phyloP scores from a whole-genome alignment of 1,140 invertebrate species.

The Riptortus pedestris region DNA sequence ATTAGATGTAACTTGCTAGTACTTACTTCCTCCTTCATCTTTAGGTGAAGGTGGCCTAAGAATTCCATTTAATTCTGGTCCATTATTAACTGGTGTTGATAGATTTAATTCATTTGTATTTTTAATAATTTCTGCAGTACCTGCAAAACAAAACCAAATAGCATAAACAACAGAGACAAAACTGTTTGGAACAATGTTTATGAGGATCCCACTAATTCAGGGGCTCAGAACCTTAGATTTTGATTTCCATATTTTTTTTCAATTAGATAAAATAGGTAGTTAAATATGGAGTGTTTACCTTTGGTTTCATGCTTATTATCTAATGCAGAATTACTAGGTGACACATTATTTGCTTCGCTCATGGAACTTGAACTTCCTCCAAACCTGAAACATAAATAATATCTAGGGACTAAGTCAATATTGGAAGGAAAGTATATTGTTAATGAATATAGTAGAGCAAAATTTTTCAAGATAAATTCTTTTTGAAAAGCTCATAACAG shows the following conservation, averaged over 20 bases:
- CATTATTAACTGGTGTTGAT: not conserved
- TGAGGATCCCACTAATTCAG: too few relatives aligned
- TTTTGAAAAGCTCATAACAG: too few relatives aligned
- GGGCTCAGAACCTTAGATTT: too few relatives aligned
- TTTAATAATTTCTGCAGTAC: constrained; percentile 2
- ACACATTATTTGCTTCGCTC: constrained; percentile 22
- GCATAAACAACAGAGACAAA: not conserved
- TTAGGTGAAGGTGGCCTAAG: not conserved
- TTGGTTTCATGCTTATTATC: constrained; percentile 17
- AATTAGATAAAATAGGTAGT: too few relatives aligned
- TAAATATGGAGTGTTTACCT: too few relatives aligned
- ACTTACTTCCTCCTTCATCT: not conserved
- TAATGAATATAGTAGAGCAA: too few relatives aligned
- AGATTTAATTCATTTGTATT: not conserved
- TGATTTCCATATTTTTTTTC: too few relatives aligned
- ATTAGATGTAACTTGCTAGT: too few relatives aligned
- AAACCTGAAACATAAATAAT: constrained; percentile 21
- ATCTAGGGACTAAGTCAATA: constrained; percentile 23
- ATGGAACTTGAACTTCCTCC: constrained; percentile 20
- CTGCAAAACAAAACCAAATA: not conserved
- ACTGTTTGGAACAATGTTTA: too few relatives aligned
- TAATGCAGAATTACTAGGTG: constrained; percentile 9
- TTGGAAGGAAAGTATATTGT: too few relatives aligned
- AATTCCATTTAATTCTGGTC: not conserved
- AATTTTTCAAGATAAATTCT: too few relatives aligned